Base-by-base conservation (phyloP, 2,888 invertebrate species). In the Spilosoma lubricipeda region DNA sequence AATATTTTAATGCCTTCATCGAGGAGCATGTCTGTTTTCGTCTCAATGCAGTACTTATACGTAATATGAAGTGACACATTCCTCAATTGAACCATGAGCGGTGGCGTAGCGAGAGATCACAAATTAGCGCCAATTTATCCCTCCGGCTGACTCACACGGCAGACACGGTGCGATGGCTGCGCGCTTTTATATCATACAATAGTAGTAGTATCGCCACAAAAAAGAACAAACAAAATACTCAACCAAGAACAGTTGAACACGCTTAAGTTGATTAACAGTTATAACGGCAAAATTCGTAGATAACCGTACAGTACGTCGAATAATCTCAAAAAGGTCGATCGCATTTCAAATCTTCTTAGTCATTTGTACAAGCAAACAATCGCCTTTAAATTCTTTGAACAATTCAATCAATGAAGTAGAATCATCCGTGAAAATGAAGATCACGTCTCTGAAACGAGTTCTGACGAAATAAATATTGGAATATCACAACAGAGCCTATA, bases 111-210 rank as follows among this genome's bases (percentile, higher is more conserved):
- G 88, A 89, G 90, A 90, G 92, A 92, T 93, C 93, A 93, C 93
- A 88, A 95, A 95, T 95, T 95, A 95, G 93, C 94, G 89, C 91
- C 94, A 95, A 95, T 95, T 95, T 93, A 89, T 90, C 93, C 90
- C 94, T 92, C 94, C 93, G 93, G 90, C 91, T 92, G 93, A 91
- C 87, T 95, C 94, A 95, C 87, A 84, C 27, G 63, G 63, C 63
- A 63, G 63, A 30, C 84, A 84, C 85, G 77, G 76, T 74, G 71
- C 79, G 67, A 69, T 70, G 72, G 73, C 77, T 80, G 83, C 80
- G 83, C 82, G 82, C 76, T 77, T n/a, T n/a, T 74, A 76, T 76
- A 77, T 74, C 73, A 80, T 80, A 70, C 79, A 76, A 75, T 66
- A 67, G 23, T 63, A 79, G 70, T 64, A 27, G 36, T 59, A 65